Base-by-base conservation (phyloP, 1,140 invertebrate species). In the Drosophila navojoa region DNA sequence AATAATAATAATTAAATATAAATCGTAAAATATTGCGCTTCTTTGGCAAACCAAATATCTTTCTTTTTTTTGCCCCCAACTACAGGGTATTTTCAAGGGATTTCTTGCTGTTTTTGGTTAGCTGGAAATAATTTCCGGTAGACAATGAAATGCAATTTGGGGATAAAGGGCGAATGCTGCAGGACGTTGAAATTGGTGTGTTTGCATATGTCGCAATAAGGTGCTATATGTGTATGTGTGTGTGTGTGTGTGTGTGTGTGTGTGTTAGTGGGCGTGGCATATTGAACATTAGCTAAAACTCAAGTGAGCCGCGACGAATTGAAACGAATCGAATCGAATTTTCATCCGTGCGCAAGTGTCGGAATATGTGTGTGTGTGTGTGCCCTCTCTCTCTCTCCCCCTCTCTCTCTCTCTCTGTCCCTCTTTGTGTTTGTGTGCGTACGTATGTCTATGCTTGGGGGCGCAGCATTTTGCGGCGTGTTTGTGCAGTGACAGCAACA, bases 261-360 rank as follows among this genome's bases (percentile, higher is more conserved):
- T 25, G 10, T 19, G 19, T 22, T 1, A 10, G 66, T 47, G 82
- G 81, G 82, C 82, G 82, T 87, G 82, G 82, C 82, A 87, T 79
- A 89, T 89, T 81, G 82, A 89, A 79, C 82, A 87, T 87, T 89
- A 87, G 82, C 82, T 89, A 84, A 87, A 89, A 87, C 84, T 89
- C 82, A 87, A 89, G 84, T 87, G 82, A 87, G 84, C 73, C 79
- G 82, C 84, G 82, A 84, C 82, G 79, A 87, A 87, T 89, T 79
- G 82, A 86, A 87, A 80, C 76, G 76, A 79, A 84, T 60, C 76
- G 69, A 73, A 71, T 64, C 57, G 62, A 73, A 73, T 71, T 45
- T 59, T 35, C 52, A 74, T 49, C 54, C 13, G 2, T 45, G 60
- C 47, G 66, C 75, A 52, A 19, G 32, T 32, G 7, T 27, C 16